Evolutionary conservation across 2,888 invertebrate genomes (phyloP).

Genomic region (Horisme vitalbata): DNA sequence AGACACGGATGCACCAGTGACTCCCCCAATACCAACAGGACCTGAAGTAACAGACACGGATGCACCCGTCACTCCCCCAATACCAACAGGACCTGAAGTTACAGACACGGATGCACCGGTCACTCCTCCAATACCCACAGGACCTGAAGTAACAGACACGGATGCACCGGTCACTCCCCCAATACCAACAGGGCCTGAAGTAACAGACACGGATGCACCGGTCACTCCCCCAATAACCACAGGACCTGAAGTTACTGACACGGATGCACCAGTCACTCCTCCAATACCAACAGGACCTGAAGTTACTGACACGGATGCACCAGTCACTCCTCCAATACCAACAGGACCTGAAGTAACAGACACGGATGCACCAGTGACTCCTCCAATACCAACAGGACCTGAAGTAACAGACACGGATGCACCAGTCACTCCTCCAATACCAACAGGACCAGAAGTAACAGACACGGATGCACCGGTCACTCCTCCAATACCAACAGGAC

Average conservation of each 20-base stretch:
- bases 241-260: neutral
- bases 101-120: neutral
- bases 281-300: too few relatives aligned
- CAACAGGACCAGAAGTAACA: neutral
- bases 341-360: neutral
- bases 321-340: neutral
- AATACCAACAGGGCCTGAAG: too few relatives aligned
- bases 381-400: too few relatives aligned
- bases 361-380: neutral
- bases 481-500: too few relatives aligned
- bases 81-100: neutral
- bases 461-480: neutral
- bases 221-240: neutral
- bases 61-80: neutral
- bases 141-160: constrained; percentile 8
- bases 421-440: neutral
- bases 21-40: constrained; percentile 1
- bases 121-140: too few relatives aligned
- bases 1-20: constrained; percentile 16
- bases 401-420: neutral
- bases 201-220: neutral
- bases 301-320: neutral
- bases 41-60: constrained; percentile 1
- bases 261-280: neutral
- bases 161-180: constrained; percentile 7